Percentiles rank a stretch among this genome's conserved stretches.
Evolutionary conservation across 2,797 vertebrate genomes (phyloP).

Genomic region (Sphenodon punctatus): DNA sequence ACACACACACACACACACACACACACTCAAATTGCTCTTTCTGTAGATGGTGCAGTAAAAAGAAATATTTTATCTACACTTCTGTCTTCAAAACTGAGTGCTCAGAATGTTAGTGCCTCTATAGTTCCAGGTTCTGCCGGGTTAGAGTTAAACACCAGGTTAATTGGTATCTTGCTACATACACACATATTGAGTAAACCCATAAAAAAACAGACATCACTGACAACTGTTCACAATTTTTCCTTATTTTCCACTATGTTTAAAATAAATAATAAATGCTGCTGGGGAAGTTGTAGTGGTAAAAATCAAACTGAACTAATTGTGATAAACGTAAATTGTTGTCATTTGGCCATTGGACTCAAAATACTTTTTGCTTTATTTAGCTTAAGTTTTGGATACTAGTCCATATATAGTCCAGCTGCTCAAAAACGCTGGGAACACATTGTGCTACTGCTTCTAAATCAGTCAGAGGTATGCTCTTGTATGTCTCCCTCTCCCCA

Average conservation of each 20-base stretch:
- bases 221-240: not conserved
- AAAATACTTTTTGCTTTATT: not conserved
- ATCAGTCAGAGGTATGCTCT: not conserved
- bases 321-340: conserved; percentile 17
- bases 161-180: not conserved
- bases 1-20: too few relatives aligned
- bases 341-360: not conserved
- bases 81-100: fast-evolving
- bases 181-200: not conserved
- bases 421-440: not conserved
- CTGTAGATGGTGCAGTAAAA: not conserved
- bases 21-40: too few relatives aligned
- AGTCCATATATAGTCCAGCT: not conserved
- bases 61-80: not conserved
- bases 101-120: not conserved
- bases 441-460: not conserved
- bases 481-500: not conserved
- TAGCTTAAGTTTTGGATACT: not conserved
- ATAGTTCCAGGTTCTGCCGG: fast-evolving
- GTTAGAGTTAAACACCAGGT: not conserved
- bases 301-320: conserved; percentile 1
- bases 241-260: not conserved
- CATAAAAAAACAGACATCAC: not conserved
- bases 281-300: not conserved
- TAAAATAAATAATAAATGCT: conserved; percentile 5